Base-by-base conservation (phyloP, 2,113 vertebrate genomes). In the Sinocyclocheilus rhinocerous region DNA sequence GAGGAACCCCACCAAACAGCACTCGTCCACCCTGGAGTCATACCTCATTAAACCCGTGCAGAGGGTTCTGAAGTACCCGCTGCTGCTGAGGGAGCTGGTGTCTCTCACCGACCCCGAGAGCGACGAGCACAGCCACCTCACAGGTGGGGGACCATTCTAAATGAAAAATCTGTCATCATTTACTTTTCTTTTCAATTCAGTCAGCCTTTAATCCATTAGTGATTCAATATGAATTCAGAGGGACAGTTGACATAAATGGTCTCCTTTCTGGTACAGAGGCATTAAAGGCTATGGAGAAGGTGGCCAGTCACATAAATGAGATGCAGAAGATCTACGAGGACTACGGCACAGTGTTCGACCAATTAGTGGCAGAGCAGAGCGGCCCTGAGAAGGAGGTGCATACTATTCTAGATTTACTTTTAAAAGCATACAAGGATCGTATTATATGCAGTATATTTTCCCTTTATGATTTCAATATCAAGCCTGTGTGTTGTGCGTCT, bases 11-110 rank as follows among this genome's bases (percentile, higher is more conserved):
- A 97, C 96, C 81, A 98, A 98, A 90, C 98, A 99, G 93, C 98
- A 99, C 85, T 97, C 97, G 0, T 96, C 96, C 16, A 97, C 97
- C 0, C 92, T 99, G 92, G 97, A 99, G 94, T 99, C 98, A 0
- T 99, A 96, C 92, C 97, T 99, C 90, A 99, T 99, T 91, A 99
- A 99, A 93, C 98, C 98, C 0, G 97, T 99, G 1, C 98, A 99
- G 94, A 95, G 98, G 20, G 97, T 99, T 88, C 95, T 99, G 87
- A 98, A 98, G 93, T 99, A 99, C 42, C 98, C 98, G 0, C 93
- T 99, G 86, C 96, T 99, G 92, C 95, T 99, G 79, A 92, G 94
- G 90, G 97, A 99, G 91, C 95, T 99, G 22, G 97, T 97, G 88
- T 96, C 97, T 0, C 94, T 99, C 88, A 99, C 97, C 0, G 95